Evolutionary conservation across 2,113 vertebrate species (phyloP).

Genomic region (Montifringilla adamsi): DNA sequence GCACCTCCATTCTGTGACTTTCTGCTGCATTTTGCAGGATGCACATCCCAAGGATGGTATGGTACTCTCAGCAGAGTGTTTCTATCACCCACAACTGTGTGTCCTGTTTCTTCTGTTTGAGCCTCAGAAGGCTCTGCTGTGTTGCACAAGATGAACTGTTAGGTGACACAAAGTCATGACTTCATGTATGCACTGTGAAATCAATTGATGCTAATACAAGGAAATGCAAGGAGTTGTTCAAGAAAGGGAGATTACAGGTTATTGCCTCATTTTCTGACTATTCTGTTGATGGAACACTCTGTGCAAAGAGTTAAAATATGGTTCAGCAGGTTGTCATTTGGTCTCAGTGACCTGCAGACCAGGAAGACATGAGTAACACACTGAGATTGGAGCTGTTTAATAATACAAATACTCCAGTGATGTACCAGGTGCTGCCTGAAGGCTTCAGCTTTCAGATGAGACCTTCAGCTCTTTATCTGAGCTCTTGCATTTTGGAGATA

Average conservation of each 20-base stretch:
- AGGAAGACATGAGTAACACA: background rate
- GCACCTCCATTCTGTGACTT: fast-evolving
- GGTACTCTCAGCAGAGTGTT: background rate
- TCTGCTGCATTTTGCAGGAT: background rate
- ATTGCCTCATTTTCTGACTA: background rate
- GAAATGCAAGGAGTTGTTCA: background rate
- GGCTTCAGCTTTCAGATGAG: background rate
- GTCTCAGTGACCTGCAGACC: background rate
- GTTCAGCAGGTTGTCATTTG: background rate
- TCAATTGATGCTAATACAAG: background rate
- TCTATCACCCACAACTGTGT: background rate
- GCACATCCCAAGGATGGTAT: background rate
- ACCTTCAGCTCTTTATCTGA: background rate
- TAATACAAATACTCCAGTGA: background rate
- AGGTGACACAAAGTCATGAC: background rate
- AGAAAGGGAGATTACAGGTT: background rate
- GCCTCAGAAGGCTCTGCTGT: background rate
- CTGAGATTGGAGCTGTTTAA: background rate
- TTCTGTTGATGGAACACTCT: background rate
- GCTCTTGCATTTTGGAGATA: background rate
- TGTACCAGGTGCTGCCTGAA: constrained; percentile 9
- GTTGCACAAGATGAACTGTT: background rate
- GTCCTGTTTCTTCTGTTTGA: background rate
- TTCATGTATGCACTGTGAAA: background rate
- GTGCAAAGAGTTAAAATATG: background rate